These are phyloP conservation scores for Oreohelix idahoensis DNA, from an alignment of 1,140 invertebrate species.

Conservation along the genomic window DNA sequence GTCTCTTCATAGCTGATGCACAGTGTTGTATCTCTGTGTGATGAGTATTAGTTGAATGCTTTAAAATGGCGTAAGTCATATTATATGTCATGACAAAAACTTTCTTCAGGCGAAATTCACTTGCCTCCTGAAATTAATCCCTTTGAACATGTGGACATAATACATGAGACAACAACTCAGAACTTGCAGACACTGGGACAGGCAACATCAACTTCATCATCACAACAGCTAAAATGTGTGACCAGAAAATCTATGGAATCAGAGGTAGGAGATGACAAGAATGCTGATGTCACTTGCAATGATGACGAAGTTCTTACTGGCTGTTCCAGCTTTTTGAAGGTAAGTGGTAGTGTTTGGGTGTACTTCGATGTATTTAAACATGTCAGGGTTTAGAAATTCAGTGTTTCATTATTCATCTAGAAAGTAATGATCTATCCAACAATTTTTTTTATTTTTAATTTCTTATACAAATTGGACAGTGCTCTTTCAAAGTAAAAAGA, in stretches of 20 bases:
- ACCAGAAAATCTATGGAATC: neutral
- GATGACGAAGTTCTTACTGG: conserved; percentile 5
- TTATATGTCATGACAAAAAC: neutral
- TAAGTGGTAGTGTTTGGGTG: neutral
- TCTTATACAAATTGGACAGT: too few species aligned
- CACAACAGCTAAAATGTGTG: neutral
- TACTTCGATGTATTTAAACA: too few species aligned
- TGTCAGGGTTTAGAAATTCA: too few species aligned
- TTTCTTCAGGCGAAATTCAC: conserved; percentile 19
- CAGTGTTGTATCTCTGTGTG: too few species aligned
- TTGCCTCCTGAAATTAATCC: neutral
- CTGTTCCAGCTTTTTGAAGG: conserved; percentile 10
- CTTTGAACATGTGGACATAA: neutral
- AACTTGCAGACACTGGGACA: conserved; percentile 20
- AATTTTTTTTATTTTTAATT: too few species aligned
- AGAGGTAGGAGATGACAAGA: conserved; percentile 20
- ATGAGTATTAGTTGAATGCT: too few species aligned
- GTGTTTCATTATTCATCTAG: too few species aligned
- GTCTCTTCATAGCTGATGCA: too few species aligned
- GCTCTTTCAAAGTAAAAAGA: too few species aligned
- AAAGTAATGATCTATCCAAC: too few species aligned
- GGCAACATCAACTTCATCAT: neutral
- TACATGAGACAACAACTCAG: conserved; percentile 7
- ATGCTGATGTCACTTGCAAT: neutral
- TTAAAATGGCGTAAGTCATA: too few species aligned